A percentile compares a stretch with the other conserved stretches of the same genome.
phyloP scores from a whole-genome alignment of 1,140 invertebrate species.

The Cydia strobilella region DNA sequence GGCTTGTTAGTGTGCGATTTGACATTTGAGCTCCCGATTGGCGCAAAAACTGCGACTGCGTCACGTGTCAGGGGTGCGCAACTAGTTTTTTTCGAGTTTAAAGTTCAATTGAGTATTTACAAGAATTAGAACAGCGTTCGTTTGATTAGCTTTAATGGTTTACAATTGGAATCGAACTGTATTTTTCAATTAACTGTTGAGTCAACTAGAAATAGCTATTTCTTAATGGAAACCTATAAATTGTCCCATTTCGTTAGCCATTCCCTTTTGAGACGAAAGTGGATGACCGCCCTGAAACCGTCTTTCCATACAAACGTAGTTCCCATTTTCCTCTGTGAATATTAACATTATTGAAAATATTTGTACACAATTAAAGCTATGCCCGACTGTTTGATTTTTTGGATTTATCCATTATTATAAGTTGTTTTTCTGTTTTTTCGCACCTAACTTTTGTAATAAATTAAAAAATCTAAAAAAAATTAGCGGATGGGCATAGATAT shows the following conservation, averaged over 20 bases:
- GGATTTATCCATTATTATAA: too few relatives aligned
- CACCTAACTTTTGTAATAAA: too few relatives aligned
- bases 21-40: slow-evolving; percentile 27
- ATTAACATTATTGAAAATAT: too few relatives aligned
- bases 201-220: neutral
- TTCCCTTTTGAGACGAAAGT: neutral
- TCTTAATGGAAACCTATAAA: slow-evolving; percentile 11
- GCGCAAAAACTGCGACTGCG: slow-evolving; percentile 20
- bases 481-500: too few relatives aligned
- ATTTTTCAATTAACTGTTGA: slow-evolving; percentile 56
- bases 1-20: neutral
- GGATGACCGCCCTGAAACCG: too few relatives aligned
- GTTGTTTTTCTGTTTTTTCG: too few relatives aligned
- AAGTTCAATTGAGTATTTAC: slow-evolving; percentile 29
- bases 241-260: neutral
- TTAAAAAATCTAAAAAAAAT: too few relatives aligned
- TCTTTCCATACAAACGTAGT: too few relatives aligned
- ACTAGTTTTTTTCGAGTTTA: slow-evolving; percentile 3
- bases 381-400: too few relatives aligned
- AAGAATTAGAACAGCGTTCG: slow-evolving; percentile 31
- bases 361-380: too few relatives aligned
- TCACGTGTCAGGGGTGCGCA: slow-evolving; percentile 34
- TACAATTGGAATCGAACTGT: slow-evolving; percentile 64
- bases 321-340: too few relatives aligned
- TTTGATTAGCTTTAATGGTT: slow-evolving; percentile 55